Conservation (phyloP, 1,140 invertebrate genomes). For the Adoxophyes honmai region DNA sequence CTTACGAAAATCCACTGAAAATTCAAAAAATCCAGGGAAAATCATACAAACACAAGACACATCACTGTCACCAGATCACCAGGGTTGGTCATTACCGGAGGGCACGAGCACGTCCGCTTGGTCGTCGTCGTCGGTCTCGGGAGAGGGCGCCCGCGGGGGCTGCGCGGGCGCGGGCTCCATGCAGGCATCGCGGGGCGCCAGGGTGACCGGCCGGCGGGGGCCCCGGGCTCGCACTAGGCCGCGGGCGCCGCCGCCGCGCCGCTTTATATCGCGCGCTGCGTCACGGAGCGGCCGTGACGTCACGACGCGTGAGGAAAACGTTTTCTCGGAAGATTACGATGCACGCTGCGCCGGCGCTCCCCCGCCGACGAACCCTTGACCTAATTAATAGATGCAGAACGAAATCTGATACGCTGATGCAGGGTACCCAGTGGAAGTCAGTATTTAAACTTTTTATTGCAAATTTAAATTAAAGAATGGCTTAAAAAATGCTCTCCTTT, state of each 20-base stretch:
- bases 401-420: too few species aligned
- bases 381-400: too few species aligned
- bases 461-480: too few species aligned
- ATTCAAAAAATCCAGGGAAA: too few species aligned
- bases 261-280: slow-evolving; percentile 50
- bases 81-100: slow-evolving; percentile 37
- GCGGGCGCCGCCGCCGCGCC: slow-evolving; percentile 33
- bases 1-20: too few species aligned
- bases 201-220: slow-evolving; percentile 23
- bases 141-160: slow-evolving; percentile 15
- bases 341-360: slow-evolving; percentile 20
- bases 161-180: slow-evolving; percentile 51
- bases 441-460: too few species aligned
- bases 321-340: slow-evolving; percentile 56
- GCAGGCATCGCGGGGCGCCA: slow-evolving; percentile 62
- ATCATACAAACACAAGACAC: slow-evolving; percentile 3
- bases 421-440: too few species aligned
- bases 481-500: too few species aligned
- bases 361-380: not conserved
- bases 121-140: slow-evolving; percentile 31
- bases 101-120: slow-evolving; percentile 57
- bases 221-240: slow-evolving; percentile 37
- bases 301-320: slow-evolving; percentile 63
- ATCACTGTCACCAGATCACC: too few species aligned
- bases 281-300: slow-evolving; percentile 54